Percentiles rank a stretch among this genome's conserved stretches.
Conservation (phyloP, 2,888 invertebrate genomes). For the Temnothorax rugatulus region DNA sequence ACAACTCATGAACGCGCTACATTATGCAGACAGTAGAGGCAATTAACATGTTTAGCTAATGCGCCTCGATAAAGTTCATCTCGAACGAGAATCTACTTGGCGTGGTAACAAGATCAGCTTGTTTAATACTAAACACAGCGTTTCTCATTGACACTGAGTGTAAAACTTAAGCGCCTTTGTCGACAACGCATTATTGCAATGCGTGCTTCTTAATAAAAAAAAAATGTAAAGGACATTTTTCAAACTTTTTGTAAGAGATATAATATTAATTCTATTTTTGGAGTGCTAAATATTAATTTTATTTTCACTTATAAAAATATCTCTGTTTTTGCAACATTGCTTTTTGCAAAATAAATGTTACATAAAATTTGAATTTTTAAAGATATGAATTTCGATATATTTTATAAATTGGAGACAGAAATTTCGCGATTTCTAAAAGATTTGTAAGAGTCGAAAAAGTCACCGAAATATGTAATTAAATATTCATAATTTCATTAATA, state of each 20-base stretch:
- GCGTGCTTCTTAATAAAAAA: background rate
- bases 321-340: background rate
- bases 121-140: slow-evolving; percentile 43
- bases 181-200: background rate
- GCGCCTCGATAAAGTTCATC: background rate
- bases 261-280: background rate
- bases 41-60: slow-evolving; percentile 46
- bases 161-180: slow-evolving; percentile 64
- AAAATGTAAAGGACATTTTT: background rate
- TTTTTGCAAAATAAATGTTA: background rate
- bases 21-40: slow-evolving; percentile 37
- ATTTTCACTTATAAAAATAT: background rate
- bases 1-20: slow-evolving; percentile 35
- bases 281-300: background rate
- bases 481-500: background rate
- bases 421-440: background rate
- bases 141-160: slow-evolving; percentile 66
- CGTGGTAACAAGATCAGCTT: slow-evolving; percentile 57
- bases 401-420: background rate
- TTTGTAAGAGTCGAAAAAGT: background rate
- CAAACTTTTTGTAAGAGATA: background rate
- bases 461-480: background rate
- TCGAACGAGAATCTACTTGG: slow-evolving; percentile 33
- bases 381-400: background rate
- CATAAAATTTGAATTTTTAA: background rate